Percentiles rank a stretch among this genome's conserved stretches.
These are phyloP conservation scores for Dryococelus australis DNA, from an alignment of 2,888 invertebrate species.

Conservation along the genomic window DNA sequence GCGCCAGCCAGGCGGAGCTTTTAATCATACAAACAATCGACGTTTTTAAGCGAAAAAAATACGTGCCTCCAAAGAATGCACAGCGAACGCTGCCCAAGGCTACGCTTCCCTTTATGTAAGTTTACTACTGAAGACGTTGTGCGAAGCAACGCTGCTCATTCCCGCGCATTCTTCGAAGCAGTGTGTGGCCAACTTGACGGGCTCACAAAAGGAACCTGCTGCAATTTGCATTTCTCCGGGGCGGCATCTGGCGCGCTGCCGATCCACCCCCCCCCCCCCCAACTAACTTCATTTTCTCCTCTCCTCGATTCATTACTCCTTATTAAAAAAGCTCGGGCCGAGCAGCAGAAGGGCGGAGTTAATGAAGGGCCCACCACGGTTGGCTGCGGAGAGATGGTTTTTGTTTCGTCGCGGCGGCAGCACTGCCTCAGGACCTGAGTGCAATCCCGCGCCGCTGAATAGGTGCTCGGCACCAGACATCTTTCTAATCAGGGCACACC, in stretches of 20 bases:
- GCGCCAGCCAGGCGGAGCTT: too few species aligned
- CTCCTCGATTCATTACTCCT: background rate
- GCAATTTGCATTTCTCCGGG: background rate
- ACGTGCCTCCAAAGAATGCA: too few species aligned
- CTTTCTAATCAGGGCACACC: background rate
- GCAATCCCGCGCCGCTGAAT: background rate
- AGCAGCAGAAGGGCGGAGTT: background rate
- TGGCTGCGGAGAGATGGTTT: background rate
- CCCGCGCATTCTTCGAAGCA: background rate
- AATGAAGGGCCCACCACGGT: background rate
- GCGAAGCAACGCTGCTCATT: background rate
- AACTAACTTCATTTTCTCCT: background rate
- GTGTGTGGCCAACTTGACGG: background rate
- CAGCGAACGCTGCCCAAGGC: too few species aligned
- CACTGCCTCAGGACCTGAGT: background rate
- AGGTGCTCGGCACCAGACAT: background rate
- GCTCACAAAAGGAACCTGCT: background rate
- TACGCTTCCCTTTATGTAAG: too few species aligned
- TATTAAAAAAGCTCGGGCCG: background rate
- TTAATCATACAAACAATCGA: too few species aligned
- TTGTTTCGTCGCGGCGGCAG: constrained; percentile 8
- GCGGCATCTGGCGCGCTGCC: background rate
- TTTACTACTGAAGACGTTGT: background rate
- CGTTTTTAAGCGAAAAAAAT: too few species aligned
- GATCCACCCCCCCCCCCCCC: background rate